A percentile compares a stretch with the other conserved stretches of the same genome.
Conservation (phyloP, 2,888 invertebrate species). For the Lepidocyrtoides sp. region DNA sequence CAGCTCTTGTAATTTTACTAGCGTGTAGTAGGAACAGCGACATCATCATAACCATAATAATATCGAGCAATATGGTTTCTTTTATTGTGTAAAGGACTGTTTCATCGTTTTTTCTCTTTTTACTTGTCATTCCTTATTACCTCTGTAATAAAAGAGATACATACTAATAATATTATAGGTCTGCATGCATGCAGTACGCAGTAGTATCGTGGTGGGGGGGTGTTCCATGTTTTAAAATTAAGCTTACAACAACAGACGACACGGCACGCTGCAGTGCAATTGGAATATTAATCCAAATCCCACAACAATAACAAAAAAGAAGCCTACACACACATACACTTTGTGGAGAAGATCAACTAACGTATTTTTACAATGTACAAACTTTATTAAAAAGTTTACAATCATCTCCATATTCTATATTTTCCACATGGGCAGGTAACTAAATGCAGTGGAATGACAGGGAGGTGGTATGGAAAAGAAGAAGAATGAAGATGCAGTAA, state of each 20-base stretch:
- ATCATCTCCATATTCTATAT: conserved; percentile 33
- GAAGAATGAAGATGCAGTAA: background rate
- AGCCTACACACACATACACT: conserved; percentile 2
- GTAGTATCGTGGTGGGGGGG: background rate
- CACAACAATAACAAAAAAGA: conserved; percentile 37
- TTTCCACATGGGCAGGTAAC: background rate
- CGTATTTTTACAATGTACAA: background rate
- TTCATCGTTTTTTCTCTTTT: background rate
- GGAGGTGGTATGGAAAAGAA: background rate
- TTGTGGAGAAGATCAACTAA: conserved; percentile 1
- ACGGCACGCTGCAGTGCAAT: too few species aligned
- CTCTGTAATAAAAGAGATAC: too few species aligned
- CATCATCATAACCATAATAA: too few species aligned
- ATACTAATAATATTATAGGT: background rate
- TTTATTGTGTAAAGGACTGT: too few species aligned
- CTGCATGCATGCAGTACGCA: background rate
- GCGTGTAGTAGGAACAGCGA: background rate
- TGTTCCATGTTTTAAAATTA: background rate
- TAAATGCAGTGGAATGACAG: background rate
- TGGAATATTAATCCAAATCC: conserved; percentile 21
- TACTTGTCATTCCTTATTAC: background rate
- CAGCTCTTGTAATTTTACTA: background rate
- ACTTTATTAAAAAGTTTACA: background rate
- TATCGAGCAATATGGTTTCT: too few species aligned
- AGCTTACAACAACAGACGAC: conserved; percentile 30